Evolutionary conservation across 1,140 invertebrate species (phyloP).

Genomic region (Rhizoglyphus robini): DNA sequence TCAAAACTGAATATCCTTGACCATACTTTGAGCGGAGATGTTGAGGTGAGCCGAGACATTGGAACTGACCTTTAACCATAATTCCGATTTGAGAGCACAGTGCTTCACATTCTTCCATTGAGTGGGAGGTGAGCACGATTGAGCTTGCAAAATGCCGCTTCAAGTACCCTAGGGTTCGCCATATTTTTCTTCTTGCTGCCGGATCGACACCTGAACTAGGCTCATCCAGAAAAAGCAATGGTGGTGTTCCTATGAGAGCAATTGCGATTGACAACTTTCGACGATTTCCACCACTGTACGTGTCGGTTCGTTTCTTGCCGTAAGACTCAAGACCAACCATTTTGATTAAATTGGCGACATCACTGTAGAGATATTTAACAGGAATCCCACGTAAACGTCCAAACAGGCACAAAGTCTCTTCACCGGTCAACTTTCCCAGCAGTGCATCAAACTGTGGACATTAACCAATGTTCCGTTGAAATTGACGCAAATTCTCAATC

Average conservation of each 20-base stretch:
- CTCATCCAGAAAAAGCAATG: conserved; percentile 31
- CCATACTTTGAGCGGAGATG: conserved; percentile 49
- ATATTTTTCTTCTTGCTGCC: conserved; percentile 34
- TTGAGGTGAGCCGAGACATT: conserved; percentile 53
- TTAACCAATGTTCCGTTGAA: conserved; percentile 34
- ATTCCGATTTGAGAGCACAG: conserved; percentile 69
- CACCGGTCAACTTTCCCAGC: conserved; percentile 33
- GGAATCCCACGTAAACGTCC: conserved; percentile 37
- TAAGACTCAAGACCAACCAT: conserved; percentile 25
- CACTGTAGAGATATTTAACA: conserved; percentile 27
- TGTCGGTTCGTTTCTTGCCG: conserved; percentile 26
- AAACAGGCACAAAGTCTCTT: conserved; percentile 37
- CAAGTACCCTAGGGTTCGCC: conserved; percentile 25
- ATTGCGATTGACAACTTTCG: conserved; percentile 44
- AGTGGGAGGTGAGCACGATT: conserved; percentile 47
- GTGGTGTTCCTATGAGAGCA: conserved; percentile 34
- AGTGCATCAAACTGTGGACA: conserved; percentile 41
- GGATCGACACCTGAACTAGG: conserved; percentile 39
- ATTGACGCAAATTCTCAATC: conserved; percentile 15
- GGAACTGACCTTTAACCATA: conserved; percentile 70
- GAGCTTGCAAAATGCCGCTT: conserved; percentile 23
- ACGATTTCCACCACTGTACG: conserved; percentile 41
- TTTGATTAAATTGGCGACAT: conserved; percentile 28
- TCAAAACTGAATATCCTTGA: conserved; percentile 45
- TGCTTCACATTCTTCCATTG: conserved; percentile 70